phyloP scores from a whole-genome alignment of 2,888 invertebrate species.

The Sialis lutaria region DNA sequence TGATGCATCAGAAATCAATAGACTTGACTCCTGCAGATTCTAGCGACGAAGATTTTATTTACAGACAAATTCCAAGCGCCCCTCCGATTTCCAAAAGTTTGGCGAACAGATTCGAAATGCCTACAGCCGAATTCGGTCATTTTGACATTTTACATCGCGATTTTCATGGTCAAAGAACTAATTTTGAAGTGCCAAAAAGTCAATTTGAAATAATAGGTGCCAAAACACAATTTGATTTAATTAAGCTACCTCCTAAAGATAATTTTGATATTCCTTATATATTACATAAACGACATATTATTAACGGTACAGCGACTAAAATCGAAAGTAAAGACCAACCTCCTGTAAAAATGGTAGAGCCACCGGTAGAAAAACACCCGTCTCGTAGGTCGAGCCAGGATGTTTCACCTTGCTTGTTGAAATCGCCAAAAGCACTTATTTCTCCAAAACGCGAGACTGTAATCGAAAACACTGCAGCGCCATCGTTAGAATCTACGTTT shows the following conservation, averaged over 20 bases:
- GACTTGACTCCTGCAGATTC: slow-evolving; percentile 73
- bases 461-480: slow-evolving; percentile 14
- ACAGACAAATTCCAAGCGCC: slow-evolving; percentile 54
- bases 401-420: slow-evolving; percentile 43
- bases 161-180: slow-evolving; percentile 34
- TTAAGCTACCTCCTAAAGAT: slow-evolving; percentile 29
- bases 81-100: slow-evolving; percentile 48
- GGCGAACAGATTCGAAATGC: slow-evolving; percentile 25
- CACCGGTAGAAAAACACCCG: slow-evolving; percentile 6
- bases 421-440: slow-evolving; percentile 35
- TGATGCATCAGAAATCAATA: slow-evolving; percentile 76
- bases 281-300: slow-evolving; percentile 65
- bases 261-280: slow-evolving; percentile 70
- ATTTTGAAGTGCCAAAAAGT: slow-evolving; percentile 54
- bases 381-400: slow-evolving; percentile 24
- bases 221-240: slow-evolving; percentile 25
- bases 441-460: slow-evolving; percentile 23
- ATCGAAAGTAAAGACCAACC: slow-evolving; percentile 16
- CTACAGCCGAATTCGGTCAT: slow-evolving; percentile 35
- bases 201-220: slow-evolving; percentile 44
- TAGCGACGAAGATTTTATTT: slow-evolving; percentile 66
- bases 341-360: slow-evolving; percentile 7
- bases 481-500: slow-evolving; percentile 36
- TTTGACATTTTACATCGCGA: slow-evolving; percentile 39
- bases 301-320: slow-evolving; percentile 62